These are phyloP conservation scores for Thamnophis sirtalis DNA, from an alignment of 2,113 vertebrate species.

Conservation along the genomic window DNA sequence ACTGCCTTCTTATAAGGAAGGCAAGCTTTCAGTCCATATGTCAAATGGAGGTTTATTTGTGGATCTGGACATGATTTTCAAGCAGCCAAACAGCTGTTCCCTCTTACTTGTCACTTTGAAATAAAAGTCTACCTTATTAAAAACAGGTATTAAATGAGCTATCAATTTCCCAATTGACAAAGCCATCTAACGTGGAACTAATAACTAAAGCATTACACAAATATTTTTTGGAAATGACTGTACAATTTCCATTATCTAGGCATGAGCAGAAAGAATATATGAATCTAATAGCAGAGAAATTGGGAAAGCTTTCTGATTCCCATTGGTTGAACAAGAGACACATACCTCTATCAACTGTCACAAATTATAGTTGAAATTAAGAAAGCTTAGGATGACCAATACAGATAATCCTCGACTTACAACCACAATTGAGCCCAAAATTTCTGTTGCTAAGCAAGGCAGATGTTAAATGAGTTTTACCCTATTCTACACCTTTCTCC, in stretches of 20 bases:
- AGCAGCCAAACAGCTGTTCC: neutral
- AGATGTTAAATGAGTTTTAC: neutral
- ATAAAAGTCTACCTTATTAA: constrained; percentile 25
- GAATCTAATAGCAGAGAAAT: neutral
- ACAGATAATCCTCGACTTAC: neutral
- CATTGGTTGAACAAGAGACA: neutral
- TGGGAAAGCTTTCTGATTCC: neutral
- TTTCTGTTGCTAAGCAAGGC: neutral
- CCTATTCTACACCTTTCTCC: too few species aligned
- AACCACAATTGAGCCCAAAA: neutral
- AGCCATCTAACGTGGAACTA: neutral
- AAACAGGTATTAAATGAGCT: neutral
- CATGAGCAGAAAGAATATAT: neutral
- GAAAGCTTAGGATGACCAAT: neutral
- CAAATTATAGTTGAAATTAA: neutral
- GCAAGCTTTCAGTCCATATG: neutral
- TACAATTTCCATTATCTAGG: neutral
- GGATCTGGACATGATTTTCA: neutral
- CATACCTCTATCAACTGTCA: neutral
- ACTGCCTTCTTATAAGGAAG: neutral
- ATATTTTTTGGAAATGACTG: neutral
- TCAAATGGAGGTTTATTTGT: neutral
- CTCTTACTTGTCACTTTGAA: neutral
- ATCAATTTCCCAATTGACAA: neutral
- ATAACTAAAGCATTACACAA: neutral